Evolutionary conservation across 1,140 invertebrate species (phyloP).

Genomic region (Danaus melanippus): DNA sequence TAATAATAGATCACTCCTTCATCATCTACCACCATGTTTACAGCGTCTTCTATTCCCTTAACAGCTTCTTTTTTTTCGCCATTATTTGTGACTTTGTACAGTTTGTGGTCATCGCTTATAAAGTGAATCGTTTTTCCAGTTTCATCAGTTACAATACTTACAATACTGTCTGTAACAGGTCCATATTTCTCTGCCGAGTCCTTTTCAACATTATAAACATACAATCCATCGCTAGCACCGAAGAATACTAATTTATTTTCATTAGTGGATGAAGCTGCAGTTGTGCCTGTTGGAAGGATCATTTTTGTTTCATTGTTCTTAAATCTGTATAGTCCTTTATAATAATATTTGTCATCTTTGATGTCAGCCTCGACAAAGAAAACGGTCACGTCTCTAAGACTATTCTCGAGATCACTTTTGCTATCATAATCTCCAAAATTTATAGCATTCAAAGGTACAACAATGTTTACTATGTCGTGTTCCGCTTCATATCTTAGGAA

Average conservation of each 20-base stretch:
- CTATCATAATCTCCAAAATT: no score
- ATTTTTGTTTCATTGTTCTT: slow-evolving; percentile 31
- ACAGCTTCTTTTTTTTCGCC: slow-evolving; percentile 36
- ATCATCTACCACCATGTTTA: no score
- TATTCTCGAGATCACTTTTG: slow-evolving; percentile 6
- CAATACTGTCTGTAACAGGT: slow-evolving; percentile 45
- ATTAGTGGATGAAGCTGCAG: slow-evolving; percentile 29
- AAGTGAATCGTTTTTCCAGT: no score
- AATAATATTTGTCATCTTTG: slow-evolving; percentile 23
- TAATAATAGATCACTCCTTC: slow-evolving; percentile 42
- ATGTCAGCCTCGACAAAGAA: no score
- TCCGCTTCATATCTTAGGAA: no score
- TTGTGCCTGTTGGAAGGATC: slow-evolving; percentile 41
- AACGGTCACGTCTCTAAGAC: slow-evolving; percentile 12
- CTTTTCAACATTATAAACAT: no score
- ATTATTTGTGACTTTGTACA: no score
- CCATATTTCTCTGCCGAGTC: no score
- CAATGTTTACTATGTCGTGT: slow-evolving; percentile 44
- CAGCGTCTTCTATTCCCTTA: slow-evolving; percentile 29
- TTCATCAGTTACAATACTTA: slow-evolving; percentile 36
- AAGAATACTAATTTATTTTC: no score
- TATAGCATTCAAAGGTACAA: slow-evolving; percentile 41
- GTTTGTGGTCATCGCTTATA: no score
- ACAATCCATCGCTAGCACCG: no score
- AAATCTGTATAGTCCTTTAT: slow-evolving; percentile 38